Evolutionary conservation across 2,113 vertebrate genomes (phyloP).

Genomic region (Raja brachyura): DNA sequence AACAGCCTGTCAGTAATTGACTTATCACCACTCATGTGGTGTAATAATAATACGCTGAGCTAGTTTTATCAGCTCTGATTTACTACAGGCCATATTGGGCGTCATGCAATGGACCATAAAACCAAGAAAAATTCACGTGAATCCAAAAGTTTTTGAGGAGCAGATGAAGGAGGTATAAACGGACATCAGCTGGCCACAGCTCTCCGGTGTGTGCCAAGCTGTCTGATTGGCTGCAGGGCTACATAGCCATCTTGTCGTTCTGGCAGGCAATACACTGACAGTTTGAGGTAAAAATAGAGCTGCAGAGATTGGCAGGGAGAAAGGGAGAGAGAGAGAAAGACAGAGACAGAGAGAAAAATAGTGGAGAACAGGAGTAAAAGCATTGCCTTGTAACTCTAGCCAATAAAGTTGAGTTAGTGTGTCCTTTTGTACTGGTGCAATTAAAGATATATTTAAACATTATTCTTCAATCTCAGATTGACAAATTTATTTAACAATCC

Average conservation of each 20-base stretch:
- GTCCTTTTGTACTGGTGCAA: background rate
- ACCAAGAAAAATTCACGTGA: slow-evolving; percentile 41
- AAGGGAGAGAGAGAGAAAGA: slow-evolving; percentile 33
- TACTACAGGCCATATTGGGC: slow-evolving; percentile 39
- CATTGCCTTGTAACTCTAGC: background rate
- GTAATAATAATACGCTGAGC: slow-evolving; percentile 41
- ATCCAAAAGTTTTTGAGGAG: slow-evolving; percentile 61
- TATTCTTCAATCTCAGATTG: background rate
- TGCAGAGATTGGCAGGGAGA: slow-evolving; percentile 44
- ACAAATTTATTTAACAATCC: background rate
- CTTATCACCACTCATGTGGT: slow-evolving; percentile 37
- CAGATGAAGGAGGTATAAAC: slow-evolving; percentile 63
- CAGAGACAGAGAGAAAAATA: slow-evolving; percentile 40
- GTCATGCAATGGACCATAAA: slow-evolving; percentile 46
- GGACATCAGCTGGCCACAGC: slow-evolving; percentile 61
- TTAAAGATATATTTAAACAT: background rate
- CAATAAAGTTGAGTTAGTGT: background rate
- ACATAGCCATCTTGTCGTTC: slow-evolving; percentile 63
- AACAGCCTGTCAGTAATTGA: slow-evolving; percentile 37
- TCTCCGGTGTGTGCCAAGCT: slow-evolving; percentile 62
- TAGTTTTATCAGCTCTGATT: slow-evolving; percentile 39
- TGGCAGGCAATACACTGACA: slow-evolving; percentile 66
- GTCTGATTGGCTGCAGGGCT: slow-evolving; percentile 66
- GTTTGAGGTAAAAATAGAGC: slow-evolving; percentile 47
- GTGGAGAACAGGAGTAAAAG: slow-evolving; percentile 37